Conservation (phyloP, 1,140 invertebrate species). For the Nasonia vitripennis region DNA sequence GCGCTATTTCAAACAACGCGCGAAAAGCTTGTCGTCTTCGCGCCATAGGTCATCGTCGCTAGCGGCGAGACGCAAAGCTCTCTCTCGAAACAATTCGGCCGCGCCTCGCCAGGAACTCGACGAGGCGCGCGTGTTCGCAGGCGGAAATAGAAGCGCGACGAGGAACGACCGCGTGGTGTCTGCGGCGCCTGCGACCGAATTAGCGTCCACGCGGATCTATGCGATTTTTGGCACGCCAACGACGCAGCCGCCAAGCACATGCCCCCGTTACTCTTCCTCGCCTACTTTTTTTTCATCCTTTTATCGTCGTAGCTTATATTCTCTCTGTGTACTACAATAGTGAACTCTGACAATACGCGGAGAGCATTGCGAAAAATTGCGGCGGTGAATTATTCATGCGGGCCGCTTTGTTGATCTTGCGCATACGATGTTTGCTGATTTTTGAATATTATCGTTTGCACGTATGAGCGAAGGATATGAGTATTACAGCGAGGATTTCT, state of each 20-base stretch:
- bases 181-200: constrained; percentile 65
- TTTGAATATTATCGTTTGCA: not conserved
- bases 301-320: not conserved
- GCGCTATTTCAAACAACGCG: constrained; percentile 15
- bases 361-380: not conserved
- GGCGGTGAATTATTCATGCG: not conserved
- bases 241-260: constrained; percentile 37
- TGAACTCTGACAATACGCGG: not conserved
- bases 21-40: constrained; percentile 1
- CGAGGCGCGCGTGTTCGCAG: not conserved
- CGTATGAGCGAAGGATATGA: too few species aligned
- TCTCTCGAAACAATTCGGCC: constrained; percentile 57
- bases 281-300: not conserved
- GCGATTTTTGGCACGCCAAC: constrained; percentile 64
- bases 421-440: not conserved
- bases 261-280: constrained; percentile 7
- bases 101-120: constrained; percentile 20
- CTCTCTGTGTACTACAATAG: not conserved
- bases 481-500: not conserved
- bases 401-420: too few species aligned
- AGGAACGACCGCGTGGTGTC: constrained; percentile 69
- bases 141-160: constrained; percentile 62
- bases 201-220: constrained; percentile 70
- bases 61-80: constrained; percentile 55
- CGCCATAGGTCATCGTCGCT: constrained; percentile 39